Evolutionary conservation across 2,797 vertebrate species (phyloP).

Genomic region (Rhinophrynus dorsalis): DNA sequence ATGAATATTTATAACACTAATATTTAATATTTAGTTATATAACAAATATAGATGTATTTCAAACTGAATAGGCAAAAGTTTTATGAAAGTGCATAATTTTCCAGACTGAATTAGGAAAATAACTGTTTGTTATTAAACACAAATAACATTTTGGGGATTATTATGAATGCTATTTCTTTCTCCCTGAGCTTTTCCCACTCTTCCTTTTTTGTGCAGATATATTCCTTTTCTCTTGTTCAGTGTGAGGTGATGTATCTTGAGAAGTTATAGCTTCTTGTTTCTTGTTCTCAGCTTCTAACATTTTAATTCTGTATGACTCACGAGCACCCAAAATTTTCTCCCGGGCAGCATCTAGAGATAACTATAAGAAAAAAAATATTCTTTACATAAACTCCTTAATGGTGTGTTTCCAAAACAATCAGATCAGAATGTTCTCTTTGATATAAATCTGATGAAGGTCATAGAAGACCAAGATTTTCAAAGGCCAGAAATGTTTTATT

Average conservation of each 20-base stretch:
- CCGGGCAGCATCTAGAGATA: constrained; percentile 63
- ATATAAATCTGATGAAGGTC: too few relatives aligned
- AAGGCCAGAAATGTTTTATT: too few relatives aligned
- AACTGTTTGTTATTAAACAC: not conserved
- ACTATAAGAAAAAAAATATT: constrained; percentile 66
- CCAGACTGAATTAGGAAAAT: not conserved
- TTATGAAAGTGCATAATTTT: too few relatives aligned
- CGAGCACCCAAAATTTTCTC: constrained; percentile 62
- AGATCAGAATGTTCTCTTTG: too few relatives aligned
- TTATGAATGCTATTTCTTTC: constrained; percentile 67
- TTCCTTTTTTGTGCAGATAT: constrained; percentile 52
- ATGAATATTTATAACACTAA: too few relatives aligned
- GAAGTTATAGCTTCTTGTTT: constrained; percentile 62
- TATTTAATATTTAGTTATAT: too few relatives aligned
- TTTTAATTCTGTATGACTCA: constrained; percentile 64
- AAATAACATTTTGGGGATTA: not conserved
- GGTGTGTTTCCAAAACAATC: too few relatives aligned
- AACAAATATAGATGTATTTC: too few relatives aligned
- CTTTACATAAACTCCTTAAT: too few relatives aligned
- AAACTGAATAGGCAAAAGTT: too few relatives aligned
- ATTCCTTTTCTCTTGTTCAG: constrained; percentile 62
- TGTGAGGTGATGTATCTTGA: constrained; percentile 44
- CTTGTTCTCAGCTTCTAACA: constrained; percentile 60
- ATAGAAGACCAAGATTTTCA: too few relatives aligned
- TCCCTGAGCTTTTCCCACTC: constrained; percentile 59